Base-by-base conservation (phyloP, 2,888 invertebrate species). In the Tetragnatha montana region DNA sequence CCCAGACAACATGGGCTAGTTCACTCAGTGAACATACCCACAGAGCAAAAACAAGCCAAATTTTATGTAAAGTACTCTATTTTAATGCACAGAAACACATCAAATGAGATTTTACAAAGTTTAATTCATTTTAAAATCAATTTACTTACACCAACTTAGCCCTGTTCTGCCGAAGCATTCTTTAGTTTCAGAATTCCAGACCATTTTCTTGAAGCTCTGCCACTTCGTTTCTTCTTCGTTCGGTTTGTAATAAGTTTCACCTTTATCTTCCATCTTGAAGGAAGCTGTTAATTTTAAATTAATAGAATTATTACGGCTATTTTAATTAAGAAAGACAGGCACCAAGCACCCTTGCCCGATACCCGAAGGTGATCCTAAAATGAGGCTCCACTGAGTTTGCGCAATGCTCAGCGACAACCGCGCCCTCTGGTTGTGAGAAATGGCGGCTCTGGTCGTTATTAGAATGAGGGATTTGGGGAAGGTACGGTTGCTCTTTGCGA, bases 101-200 rank as follows among this genome's bases (percentile, higher is more conserved):
- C 6, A 60, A 60, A 60, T 7, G 17, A 12, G 8, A 60, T 10
- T 17, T 12, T 60, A 60, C 12, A 10, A 60, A 8, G 60, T 60
- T 60, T 10, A 73, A 49, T 49, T 0, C 51, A 21, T 51, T 76
- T n/a, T 22, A 4, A 69, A 75, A 76, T 78, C 14, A 12, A 71
- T 68, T 35, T 73, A 96, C 97, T 97, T 94, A 98, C 98, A 97
- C 98, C 98, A 98, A 94, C 97, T 98, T 93, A 96, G 95, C 92
- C 97, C 98, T 91, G 97, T 98, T 93, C 98, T 95, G 92, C 98
- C 98, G 92, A 98, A 95, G 94, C 98, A 96, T 94, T 97, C 97
- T 93, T 96, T 96, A 91, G 97, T 98, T 94, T 98, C 97, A 92
- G 97, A 95, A 95, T 98, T 97, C 96, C 96, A 98, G 92, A 98